Base-by-base conservation (phyloP, 2,797 vertebrate genomes). In the Gymnothorax javanicus region DNA sequence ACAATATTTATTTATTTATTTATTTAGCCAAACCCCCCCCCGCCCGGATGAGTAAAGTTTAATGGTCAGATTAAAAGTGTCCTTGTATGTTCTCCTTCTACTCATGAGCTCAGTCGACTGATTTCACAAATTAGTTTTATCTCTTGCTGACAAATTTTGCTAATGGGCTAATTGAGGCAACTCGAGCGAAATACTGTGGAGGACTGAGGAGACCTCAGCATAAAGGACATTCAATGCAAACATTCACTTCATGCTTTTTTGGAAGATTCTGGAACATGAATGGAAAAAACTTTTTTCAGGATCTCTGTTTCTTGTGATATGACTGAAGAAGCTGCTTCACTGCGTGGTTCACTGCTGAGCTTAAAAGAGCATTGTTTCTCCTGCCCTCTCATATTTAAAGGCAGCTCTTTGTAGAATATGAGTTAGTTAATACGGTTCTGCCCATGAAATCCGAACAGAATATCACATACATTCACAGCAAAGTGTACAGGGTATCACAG, bases 241-340 rank as follows among this genome's bases (percentile, higher is more conserved):
- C 69, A 11, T 71, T 7, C 75, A 15, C 25, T 57, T 13, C 60
- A 8, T 56, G 13, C n/a, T 82, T 82, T 82, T 23, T 15, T 62
- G 52, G 27, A 75, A 9, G 77, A 58, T 43, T 12, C 60, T 15
- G 69, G 9, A 17, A 27, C 79, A 69, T 43, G 58, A 56, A 54
- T 62, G 73, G n/a, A 20, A 23, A 15, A 3, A 25, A 71, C 23
- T 73, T n/a, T 7, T 11, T 43, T 84, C 54, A 64, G 64, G 25
- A 79, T 85, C 33, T 54, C 83, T 82, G 43, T 58, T 69, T 17
- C 69, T 87, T 43, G n/a, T 27, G 9, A 17, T 58, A 33, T 71
- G 64, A 83, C 79, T 58, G 71, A 52, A 43, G 33, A 27, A 79
- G 52, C 33, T 58, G 33, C 33, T 43, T 43, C 33, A 43, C 33